Percentiles rank a stretch among this genome's conserved stretches.
phyloP scores from a whole-genome alignment of 1,140 invertebrate species.

The Mactra quadrangularis region DNA sequence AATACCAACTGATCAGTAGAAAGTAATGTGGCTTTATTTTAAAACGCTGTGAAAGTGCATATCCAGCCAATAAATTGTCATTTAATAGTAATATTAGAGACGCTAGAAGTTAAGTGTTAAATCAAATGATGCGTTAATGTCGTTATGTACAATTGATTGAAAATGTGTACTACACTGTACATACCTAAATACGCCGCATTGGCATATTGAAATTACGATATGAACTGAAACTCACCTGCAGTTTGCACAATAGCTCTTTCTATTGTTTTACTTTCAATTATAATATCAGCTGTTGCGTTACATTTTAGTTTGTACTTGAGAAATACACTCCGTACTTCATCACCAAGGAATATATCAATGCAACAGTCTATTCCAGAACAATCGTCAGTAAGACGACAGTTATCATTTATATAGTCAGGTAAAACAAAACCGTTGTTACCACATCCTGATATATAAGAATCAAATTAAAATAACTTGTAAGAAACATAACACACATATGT shows the following conservation, averaged over 20 bases:
- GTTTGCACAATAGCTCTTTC: background rate
- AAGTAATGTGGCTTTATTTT: no score
- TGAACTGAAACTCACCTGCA: background rate
- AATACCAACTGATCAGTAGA: no score
- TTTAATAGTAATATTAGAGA: no score
- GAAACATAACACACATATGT: background rate
- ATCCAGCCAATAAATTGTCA: no score
- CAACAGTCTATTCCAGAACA: constrained; percentile 31
- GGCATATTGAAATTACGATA: background rate
- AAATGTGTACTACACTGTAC: no score
- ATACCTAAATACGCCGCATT: background rate
- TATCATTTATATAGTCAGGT: constrained; percentile 6
- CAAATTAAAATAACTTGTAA: no score
- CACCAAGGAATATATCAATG: background rate
- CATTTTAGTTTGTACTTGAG: background rate
- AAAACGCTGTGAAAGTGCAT: no score
- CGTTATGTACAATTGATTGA: no score
- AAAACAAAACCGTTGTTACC: background rate
- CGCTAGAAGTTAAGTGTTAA: no score
- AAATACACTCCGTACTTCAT: background rate
- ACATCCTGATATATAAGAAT: constrained; percentile 12
- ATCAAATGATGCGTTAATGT: no score
- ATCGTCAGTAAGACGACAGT: background rate
- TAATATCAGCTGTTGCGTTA: background rate
- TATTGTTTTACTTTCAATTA: constrained; percentile 6